Percentiles rank a stretch among this genome's conserved stretches.
phyloP scores from a whole-genome alignment of 2,888 invertebrate species.

The Proisotoma minuta region DNA sequence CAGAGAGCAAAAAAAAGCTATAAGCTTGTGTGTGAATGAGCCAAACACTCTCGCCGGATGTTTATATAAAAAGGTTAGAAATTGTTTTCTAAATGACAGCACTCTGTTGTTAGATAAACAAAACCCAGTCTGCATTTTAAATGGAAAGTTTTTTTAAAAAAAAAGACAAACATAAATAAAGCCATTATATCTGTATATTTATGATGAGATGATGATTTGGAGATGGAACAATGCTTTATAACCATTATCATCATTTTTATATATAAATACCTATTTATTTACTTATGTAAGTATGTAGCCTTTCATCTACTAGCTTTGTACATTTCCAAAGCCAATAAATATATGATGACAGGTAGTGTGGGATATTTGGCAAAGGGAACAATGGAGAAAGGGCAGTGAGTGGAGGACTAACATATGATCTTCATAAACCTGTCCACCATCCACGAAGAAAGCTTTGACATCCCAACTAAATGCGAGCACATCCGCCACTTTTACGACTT shows the following conservation, averaged over 20 bases:
- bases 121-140: not conserved
- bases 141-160: constrained; percentile 5
- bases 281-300: no score
- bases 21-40: not conserved
- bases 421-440: constrained; percentile 48
- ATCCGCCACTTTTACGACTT: constrained; percentile 47
- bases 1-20: no score
- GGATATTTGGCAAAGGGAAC: constrained; percentile 17
- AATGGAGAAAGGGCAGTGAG: constrained; percentile 28
- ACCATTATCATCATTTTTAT: not conserved
- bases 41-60: no score
- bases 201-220: not conserved
- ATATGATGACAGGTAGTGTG: no score
- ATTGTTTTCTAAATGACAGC: constrained; percentile 19
- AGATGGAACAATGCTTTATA: not conserved
- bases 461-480: constrained; percentile 45
- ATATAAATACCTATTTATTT: no score
- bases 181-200: not conserved
- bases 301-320: no score
- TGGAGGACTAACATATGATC: constrained; percentile 47
- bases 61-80: constrained; percentile 12
- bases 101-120: constrained; percentile 14
- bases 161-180: not conserved
- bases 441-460: constrained; percentile 46
- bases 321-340: no score